Percentiles rank a stretch among this genome's conserved stretches.
These are phyloP conservation scores for Bemisia tabaci DNA, from an alignment of 1,140 invertebrate genomes.

Conservation along the genomic window DNA sequence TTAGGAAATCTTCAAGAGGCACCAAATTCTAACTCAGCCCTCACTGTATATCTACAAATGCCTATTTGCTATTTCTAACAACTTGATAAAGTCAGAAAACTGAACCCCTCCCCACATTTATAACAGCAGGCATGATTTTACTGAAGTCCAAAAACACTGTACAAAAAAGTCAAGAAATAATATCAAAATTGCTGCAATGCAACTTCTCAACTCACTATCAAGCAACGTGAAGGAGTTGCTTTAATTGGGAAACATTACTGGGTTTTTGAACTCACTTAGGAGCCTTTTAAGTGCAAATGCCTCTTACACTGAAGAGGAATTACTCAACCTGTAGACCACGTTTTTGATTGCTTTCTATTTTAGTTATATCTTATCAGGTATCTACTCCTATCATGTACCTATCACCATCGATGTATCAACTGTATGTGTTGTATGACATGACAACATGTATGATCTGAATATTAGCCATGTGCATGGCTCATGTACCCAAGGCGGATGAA, in stretches of 20 bases:
- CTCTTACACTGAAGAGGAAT: not conserved
- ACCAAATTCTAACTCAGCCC: not conserved
- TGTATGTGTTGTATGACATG: too few relatives aligned
- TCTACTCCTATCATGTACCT: too few relatives aligned
- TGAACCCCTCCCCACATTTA: not conserved
- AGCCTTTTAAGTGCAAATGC: not conserved
- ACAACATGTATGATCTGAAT: not conserved
- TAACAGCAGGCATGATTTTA: not conserved
- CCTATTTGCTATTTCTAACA: too few relatives aligned
- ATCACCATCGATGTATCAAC: too few relatives aligned
- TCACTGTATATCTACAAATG: not conserved
- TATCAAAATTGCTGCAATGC: not conserved
- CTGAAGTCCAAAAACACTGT: not conserved
- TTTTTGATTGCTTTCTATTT: not conserved
- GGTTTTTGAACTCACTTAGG: not conserved
- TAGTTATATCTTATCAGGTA: too few relatives aligned
- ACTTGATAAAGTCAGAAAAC: too few relatives aligned
- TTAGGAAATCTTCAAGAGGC: not conserved
- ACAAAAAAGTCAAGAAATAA: too few relatives aligned
- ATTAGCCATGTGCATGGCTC: not conserved
- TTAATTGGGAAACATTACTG: not conserved
- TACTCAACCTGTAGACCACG: not conserved
- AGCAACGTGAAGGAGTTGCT: not conserved
- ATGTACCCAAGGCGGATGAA: too few relatives aligned
- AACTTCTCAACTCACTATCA: not conserved